Percentiles rank a stretch among this genome's conserved stretches.
These are phyloP conservation scores for Petrocephalus schoutedeni DNA, from an alignment of 2,797 vertebrate genomes.

Conservation along the genomic window DNA sequence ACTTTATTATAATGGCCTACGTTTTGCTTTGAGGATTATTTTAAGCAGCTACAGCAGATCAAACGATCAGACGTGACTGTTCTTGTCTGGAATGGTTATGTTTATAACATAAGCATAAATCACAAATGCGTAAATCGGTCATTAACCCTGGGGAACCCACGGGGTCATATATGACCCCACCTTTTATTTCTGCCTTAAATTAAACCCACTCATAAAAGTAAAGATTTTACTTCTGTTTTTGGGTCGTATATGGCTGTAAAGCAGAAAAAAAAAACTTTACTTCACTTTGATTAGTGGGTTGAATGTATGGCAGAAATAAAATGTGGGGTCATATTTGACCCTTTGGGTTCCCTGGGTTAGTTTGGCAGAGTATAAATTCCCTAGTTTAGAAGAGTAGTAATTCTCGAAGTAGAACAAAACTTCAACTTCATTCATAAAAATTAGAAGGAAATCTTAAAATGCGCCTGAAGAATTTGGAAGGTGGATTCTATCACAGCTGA, in stretches of 20 bases:
- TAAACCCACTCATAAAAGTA: too few species aligned
- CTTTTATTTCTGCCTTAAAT: too few species aligned
- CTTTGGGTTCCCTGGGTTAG: background rate
- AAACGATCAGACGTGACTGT: background rate
- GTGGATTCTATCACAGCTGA: background rate
- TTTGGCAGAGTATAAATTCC: background rate
- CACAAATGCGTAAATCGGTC: background rate
- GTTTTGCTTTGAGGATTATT: background rate
- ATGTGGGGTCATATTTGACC: too few species aligned
- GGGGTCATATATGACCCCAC: too few species aligned
- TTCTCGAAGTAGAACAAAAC: background rate
- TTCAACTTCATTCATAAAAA: background rate
- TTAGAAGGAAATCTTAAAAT: background rate
- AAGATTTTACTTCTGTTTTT: too few species aligned
- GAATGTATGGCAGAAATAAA: too few species aligned
- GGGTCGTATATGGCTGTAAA: too few species aligned
- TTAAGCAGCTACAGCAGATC: background rate
- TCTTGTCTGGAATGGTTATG: background rate
- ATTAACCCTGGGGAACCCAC: background rate
- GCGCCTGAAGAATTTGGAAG: background rate
- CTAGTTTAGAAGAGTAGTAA: background rate
- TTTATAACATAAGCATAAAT: background rate
- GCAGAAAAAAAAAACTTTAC: too few species aligned
- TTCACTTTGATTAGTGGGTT: too few species aligned
- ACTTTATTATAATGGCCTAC: background rate